These are phyloP conservation scores for Drosophila paranaensis DNA, from an alignment of 2,888 invertebrate species.

Conservation along the genomic window DNA sequence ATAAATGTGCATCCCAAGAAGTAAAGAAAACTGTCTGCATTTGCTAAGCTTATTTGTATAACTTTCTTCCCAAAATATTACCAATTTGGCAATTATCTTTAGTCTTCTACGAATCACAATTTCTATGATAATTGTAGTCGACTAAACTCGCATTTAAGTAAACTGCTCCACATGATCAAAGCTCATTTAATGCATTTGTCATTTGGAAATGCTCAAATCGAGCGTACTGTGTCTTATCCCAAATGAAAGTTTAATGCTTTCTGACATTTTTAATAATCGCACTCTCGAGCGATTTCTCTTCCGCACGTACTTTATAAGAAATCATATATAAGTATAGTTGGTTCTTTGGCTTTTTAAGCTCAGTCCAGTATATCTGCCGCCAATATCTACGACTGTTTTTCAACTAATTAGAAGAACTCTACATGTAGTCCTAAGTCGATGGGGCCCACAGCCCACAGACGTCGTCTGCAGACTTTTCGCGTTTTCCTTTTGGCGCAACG, in stretches of 20 bases:
- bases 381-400: slow-evolving; percentile 39
- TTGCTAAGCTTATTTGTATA: too few relatives aligned
- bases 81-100: not conserved
- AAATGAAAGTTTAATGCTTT: not conserved
- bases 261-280: not conserved
- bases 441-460: slow-evolving; percentile 37
- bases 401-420: slow-evolving; percentile 55
- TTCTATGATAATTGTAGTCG: not conserved
- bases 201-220: not conserved
- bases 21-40: too few relatives aligned
- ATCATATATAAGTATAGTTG: slow-evolving; percentile 7
- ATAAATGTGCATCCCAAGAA: too few relatives aligned
- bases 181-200: not conserved
- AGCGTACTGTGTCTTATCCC: not conserved
- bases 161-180: not conserved
- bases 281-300: slow-evolving; percentile 10
- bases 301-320: slow-evolving; percentile 3
- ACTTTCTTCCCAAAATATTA: too few relatives aligned
- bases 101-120: not conserved
- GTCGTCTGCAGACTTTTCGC: slow-evolving; percentile 71
- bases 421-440: slow-evolving; percentile 25
- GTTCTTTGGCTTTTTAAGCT: slow-evolving; percentile 2
- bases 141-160: not conserved
- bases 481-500: slow-evolving; percentile 74
- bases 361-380: not conserved